A percentile compares a stretch with the other conserved stretches of the same genome.
Evolutionary conservation across 2,888 invertebrate species (phyloP).

Genomic region (Cheilosia pagana): DNA sequence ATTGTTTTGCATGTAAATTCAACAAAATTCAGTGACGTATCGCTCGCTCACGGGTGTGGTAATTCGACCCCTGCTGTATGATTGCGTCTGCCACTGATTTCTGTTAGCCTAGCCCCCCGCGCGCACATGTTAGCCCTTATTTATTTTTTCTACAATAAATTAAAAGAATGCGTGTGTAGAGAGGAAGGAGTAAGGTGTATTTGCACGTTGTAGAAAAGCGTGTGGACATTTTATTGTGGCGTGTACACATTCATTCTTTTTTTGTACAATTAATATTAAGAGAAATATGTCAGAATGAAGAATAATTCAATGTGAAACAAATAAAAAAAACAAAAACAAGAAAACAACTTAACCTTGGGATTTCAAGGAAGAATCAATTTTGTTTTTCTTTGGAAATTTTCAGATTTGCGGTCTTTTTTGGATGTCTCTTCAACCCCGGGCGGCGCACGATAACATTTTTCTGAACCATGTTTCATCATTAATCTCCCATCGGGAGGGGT

Average conservation of each 20-base stretch:
- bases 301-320: slow-evolving; percentile 39
- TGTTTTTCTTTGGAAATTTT: neutral
- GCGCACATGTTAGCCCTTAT: slow-evolving; percentile 22
- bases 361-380: slow-evolving; percentile 17
- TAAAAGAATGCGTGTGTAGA: slow-evolving; percentile 26
- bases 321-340: slow-evolving; percentile 21
- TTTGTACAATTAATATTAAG: slow-evolving; percentile 69
- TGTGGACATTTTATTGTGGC: slow-evolving; percentile 44
- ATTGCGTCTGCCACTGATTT: slow-evolving; percentile 19
- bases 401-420: too few species aligned
- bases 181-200: neutral
- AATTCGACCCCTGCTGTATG: neutral
- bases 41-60: too few species aligned
- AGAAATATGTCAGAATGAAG: slow-evolving; percentile 46
- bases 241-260: slow-evolving; percentile 47
- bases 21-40: too few species aligned
- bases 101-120: slow-evolving; percentile 16
- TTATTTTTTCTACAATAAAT: slow-evolving; percentile 26
- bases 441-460: too few species aligned
- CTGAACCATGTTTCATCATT: too few species aligned
- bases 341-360: slow-evolving; percentile 47
- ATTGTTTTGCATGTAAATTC: too few species aligned
- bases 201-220: slow-evolving; percentile 5
- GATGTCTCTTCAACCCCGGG: too few species aligned
- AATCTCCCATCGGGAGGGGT: too few species aligned